Percentiles rank a stretch among this genome's conserved stretches.
These are phyloP conservation scores for Cynocephalus volans DNA, from an alignment of 2,113 vertebrate genomes.

Conservation along the genomic window DNA sequence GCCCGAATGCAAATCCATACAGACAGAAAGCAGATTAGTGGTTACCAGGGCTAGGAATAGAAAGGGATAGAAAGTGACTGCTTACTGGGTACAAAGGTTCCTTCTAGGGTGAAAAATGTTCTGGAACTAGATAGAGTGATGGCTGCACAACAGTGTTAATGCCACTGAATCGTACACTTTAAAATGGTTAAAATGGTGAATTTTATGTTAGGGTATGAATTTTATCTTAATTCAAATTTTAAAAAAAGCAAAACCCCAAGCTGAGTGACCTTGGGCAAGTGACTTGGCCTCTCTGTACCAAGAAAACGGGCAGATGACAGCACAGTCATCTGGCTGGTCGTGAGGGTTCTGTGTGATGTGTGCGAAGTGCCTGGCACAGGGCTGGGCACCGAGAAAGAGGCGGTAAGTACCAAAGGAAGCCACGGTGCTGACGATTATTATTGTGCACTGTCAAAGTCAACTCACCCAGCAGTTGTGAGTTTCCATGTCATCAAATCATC, in stretches of 20 bases:
- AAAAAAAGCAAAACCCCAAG: not conserved
- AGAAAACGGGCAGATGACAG: not conserved
- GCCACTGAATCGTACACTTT: not conserved
- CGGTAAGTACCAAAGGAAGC: accelerated
- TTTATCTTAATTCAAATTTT: not conserved
- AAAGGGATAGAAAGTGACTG: not conserved
- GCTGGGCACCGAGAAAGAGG: not conserved
- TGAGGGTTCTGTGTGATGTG: accelerated
- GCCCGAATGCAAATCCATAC: accelerated
- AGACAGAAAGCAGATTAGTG: not conserved
- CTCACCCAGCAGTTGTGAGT: not conserved
- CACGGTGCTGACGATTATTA: accelerated
- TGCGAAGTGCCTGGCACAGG: not conserved
- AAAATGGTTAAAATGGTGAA: not conserved
- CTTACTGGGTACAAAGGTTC: not conserved
- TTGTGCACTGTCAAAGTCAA: accelerated
- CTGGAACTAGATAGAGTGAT: not conserved
- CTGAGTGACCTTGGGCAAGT: not conserved
- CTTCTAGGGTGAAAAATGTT: not conserved
- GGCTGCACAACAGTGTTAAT: accelerated
- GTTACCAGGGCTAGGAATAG: not conserved
- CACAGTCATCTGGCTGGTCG: accelerated
- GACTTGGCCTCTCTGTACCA: not conserved
- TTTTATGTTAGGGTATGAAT: not conserved
- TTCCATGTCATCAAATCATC: not conserved